Evolutionary conservation across 2,888 invertebrate species (phyloP), one percentile per base, ranked within the genome.

Genomic region (Heteromyza rotundicornis): DNA sequence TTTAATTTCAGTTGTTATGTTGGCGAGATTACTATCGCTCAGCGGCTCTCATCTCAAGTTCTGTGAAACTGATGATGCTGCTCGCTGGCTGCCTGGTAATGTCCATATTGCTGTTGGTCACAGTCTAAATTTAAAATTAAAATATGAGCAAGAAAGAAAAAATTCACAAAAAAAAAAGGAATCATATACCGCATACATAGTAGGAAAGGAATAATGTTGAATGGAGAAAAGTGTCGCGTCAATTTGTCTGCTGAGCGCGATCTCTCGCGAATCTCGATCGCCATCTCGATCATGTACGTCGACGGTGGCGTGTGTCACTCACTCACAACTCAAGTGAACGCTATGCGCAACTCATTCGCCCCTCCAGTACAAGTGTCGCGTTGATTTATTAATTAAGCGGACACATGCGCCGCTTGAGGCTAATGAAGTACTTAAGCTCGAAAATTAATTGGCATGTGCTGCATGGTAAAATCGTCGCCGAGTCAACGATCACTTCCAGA

Each of bases 381-480:
- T 79, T 79, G 79, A 79, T 80, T 79, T 79, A 80, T 80, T 80
- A 80, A 79, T 80, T 79, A 78, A 80, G 73, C 71, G 74, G 71
- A 65, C 63, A 63, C 53, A 64, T 50, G 58, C 24, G 62, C 62
- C 71, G 54, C 64, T 68, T 63, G 65, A 64, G 65, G 70, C 71
- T 76, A 74, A 74, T 73, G 69, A 77, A 73, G 73, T 69, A 70
- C 65, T 68, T 68, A 51, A 44, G 64, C 54, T 64, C 60, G 61
- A 66, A 72, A 73, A 77, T 78, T 77, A 77, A 77, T 77, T 77
- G 76, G 71, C 72, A 70, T 63, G 12, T 47, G 47, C 47, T 47
- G 19, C 47, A 14, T 20, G 19, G 47, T 40, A 14, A 40, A 40
- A 20, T n/a, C n/a, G n/a, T n/a, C n/a, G n/a, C 57, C 24, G 59